These are phyloP conservation scores for Coptotermes formosanus DNA, from an alignment of 1,140 invertebrate species.

Conservation along the genomic window DNA sequence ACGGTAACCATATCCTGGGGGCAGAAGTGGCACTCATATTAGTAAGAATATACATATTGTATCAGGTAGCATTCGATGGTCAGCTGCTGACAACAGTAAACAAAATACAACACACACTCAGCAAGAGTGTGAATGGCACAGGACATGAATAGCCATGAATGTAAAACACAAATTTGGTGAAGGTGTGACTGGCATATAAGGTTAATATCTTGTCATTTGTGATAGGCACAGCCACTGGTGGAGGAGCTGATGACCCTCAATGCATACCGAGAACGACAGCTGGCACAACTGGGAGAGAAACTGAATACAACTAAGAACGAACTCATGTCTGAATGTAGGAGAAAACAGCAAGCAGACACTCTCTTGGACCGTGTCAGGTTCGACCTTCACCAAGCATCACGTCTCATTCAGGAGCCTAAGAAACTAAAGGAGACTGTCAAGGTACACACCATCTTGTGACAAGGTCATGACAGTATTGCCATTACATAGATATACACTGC, in stretches of 20 bases:
- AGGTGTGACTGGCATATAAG: background rate
- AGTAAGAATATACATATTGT: no score
- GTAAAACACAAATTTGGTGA: background rate
- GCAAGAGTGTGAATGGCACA: no score
- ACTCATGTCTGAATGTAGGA: conserved; percentile 62
- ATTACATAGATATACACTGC: no score
- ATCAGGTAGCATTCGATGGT: no score
- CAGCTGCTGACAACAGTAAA: no score
- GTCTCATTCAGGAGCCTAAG: conserved; percentile 71
- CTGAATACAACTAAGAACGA: conserved; percentile 66
- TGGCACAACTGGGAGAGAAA: conserved; percentile 74
- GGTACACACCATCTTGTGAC: conserved; percentile 44
- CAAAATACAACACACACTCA: no score
- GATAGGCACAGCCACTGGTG: conserved; percentile 62
- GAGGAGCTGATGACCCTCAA: conserved; percentile 67
- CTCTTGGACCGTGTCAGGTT: conserved; percentile 71
- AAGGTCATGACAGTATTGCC: no score
- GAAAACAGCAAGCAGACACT: conserved; percentile 62
- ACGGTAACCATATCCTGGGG: no score
- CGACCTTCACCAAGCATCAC: conserved; percentile 73
- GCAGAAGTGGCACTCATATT: no score
- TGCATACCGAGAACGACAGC: conserved; percentile 64
- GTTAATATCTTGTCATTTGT: background rate
- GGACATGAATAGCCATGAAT: background rate
- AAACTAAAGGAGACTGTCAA: conserved; percentile 76